Percentiles rank a stretch among this genome's conserved stretches.
These are phyloP conservation scores for Dinoponera quadriceps DNA, from an alignment of 1,140 invertebrate genomes.

Conservation along the genomic window DNA sequence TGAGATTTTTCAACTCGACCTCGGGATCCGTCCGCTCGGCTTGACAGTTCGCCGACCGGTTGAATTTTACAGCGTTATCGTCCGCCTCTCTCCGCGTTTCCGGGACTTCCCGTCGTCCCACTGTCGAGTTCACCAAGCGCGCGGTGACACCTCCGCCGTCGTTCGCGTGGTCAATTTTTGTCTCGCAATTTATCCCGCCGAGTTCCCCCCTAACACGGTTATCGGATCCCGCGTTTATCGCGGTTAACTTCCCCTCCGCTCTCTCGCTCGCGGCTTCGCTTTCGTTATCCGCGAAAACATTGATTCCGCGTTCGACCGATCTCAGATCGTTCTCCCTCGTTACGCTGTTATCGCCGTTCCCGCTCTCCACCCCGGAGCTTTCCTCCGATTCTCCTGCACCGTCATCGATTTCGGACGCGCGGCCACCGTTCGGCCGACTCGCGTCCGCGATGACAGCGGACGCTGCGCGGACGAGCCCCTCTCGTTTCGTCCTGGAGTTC, in stretches of 20 bases:
- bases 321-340: slow-evolving; percentile 57
- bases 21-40: slow-evolving; percentile 32
- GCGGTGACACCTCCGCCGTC: not conserved
- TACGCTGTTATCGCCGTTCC: not conserved
- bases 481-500: not conserved
- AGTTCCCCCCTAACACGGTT: slow-evolving; percentile 25
- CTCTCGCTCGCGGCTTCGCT: not conserved
- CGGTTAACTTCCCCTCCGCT: slow-evolving; percentile 49
- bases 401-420: not conserved
- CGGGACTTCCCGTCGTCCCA: slow-evolving; percentile 5
- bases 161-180: slow-evolving; percentile 43
- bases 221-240: slow-evolving; percentile 40
- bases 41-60: slow-evolving; percentile 39
- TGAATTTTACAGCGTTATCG: slow-evolving; percentile 55
- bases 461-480: not conserved
- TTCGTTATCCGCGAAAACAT: slow-evolving; percentile 67
- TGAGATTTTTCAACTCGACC: slow-evolving; percentile 37
- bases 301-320: slow-evolving; percentile 63
- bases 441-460: not conserved
- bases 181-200: slow-evolving; percentile 49
- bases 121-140: too few relatives aligned
- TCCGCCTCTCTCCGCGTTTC: not conserved
- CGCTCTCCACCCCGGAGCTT: not conserved
- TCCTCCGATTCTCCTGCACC: not conserved
- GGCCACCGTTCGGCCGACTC: not conserved